Conservation (phyloP, 2,888 invertebrate species). For the Drepanosiphum platanoidis region DNA sequence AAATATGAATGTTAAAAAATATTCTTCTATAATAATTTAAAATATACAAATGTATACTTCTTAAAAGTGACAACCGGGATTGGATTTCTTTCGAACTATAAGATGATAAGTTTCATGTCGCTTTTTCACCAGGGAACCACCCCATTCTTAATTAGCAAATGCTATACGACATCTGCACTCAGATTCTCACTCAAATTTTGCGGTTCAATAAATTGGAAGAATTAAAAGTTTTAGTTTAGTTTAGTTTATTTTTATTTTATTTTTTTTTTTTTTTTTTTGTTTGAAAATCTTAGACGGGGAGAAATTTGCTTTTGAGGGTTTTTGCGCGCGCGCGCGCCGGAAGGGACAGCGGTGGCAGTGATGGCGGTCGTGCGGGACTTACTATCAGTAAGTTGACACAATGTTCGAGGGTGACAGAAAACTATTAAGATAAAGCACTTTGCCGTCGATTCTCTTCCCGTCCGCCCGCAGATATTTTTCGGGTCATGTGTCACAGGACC, state of each 20-base stretch:
- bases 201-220: conserved; percentile 47
- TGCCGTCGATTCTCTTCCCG: conserved; percentile 8
- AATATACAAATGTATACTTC: not conserved
- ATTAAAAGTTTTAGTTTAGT: conserved; percentile 45
- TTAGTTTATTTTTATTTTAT: conserved; percentile 13
- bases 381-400: conserved; percentile 41
- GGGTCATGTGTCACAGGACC: conserved; percentile 50
- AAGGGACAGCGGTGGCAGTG: not conserved
- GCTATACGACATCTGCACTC: conserved; percentile 51
- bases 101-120: conserved; percentile 30
- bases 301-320: conserved; percentile 7
- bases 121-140: conserved; percentile 3
- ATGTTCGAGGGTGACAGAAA: conserved; percentile 51
- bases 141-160: conserved; percentile 44
- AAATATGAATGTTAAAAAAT: not conserved
- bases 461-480: conserved; percentile 26
- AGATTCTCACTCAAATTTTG: conserved; percentile 19
- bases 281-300: not conserved
- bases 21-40: not conserved
- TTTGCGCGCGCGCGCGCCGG: not conserved
- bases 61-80: not conserved
- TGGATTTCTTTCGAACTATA: not conserved
- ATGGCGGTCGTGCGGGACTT: not conserved
- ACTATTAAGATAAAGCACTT: conserved; percentile 55
- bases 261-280: not conserved